Evolutionary conservation across 2,888 invertebrate genomes (phyloP), one percentile per base, ranked within the genome.

Genomic region (Heliothis peltigera): DNA sequence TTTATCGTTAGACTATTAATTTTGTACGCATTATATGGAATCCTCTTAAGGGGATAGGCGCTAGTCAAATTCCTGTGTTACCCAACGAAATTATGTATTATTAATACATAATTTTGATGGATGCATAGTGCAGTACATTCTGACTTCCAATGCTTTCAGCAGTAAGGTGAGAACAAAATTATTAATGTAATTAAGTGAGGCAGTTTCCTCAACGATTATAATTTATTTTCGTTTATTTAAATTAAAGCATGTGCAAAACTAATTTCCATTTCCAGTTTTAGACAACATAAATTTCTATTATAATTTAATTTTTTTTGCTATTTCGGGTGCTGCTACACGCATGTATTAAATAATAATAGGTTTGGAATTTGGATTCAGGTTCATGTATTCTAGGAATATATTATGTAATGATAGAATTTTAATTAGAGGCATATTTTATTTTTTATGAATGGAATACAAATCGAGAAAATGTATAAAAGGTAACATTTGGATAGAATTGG

Each of bases 401-500:
- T 42, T n/a, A 10, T 1, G 51, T 42, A n/a, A 10, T 8, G 19
- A 65, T 46, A 32, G 66, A 35, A 19, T 48, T 58, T 39, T n/a
- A 35, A 43, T 44, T 39, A 54, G 4, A 35, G 10, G 10, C 42
- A 47, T 35, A 10, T 4, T 28, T 4, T 21, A 15, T 58, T 57
- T 47, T 44, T 39, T 49, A 53, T 35, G 32, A n/a, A 17, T 15
- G 19, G 32, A 46, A 35, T 35, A 15, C 35, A 15, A 15, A 35
- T 35, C 15, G 15, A 35, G 35, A 53, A 57, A 54, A 58, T 69
- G 63, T 70, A 70, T 70, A 70, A 70, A 70, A 70, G 58, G 25
- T 52, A 15, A 47, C 42, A 39, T 55, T 43, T 12, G 4, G 47
- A 52, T 47, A 0, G n/a, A 10, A 21, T 35, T 35, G 43, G 51